Evolutionary conservation across 2,888 invertebrate genomes (phyloP), one percentile per base, ranked within the genome.

Genomic region (Sylvicola cinctus): DNA sequence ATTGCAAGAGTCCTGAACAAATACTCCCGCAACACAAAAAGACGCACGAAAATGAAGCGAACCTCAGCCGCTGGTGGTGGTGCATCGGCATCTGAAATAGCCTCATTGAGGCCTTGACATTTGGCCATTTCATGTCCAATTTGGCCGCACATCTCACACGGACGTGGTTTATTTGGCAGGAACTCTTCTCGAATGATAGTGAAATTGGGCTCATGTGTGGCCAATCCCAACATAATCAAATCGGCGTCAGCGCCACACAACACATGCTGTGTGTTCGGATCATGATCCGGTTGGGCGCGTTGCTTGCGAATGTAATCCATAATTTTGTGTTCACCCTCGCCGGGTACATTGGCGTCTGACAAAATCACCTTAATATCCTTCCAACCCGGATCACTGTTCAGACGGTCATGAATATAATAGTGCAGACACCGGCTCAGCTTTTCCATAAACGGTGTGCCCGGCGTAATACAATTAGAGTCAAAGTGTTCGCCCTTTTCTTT

Each of bases 101-200:
- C 60, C 10, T 13, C 28, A 2, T 68, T 65, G 1, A 71, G 57
- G 4, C 93, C 93, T 4, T 70, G 64, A 52, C 95, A 95, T 46
- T 93, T 88, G 49, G 87, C 83, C 77, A 91, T 75, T 54, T 91
- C 90, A 56, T 95, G 95, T 2, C 91, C 80, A 33, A 74, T 56
- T 49, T 80, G 79, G 16, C 84, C 84, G 57, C 98, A 99, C 37
- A 98, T 71, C 43, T 95, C 93, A 53, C 98, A 99, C 0, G 96
- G 91, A 41, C 74, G 69, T 0, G 91, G 88, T 53, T 93, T 80
- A 55, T 96, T 95, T 0, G 95, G 95, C 48, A 93, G 83, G 59
- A 99, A 98, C 63, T 99, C 98, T 60, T 98, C 98, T 16, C 93
- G 61, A 49, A 96, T 93, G 46, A 98, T 98, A 12, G 96, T 98